Conservation (phyloP, 2,113 vertebrate genomes). For the Chamaetylas fuelleborni region DNA sequence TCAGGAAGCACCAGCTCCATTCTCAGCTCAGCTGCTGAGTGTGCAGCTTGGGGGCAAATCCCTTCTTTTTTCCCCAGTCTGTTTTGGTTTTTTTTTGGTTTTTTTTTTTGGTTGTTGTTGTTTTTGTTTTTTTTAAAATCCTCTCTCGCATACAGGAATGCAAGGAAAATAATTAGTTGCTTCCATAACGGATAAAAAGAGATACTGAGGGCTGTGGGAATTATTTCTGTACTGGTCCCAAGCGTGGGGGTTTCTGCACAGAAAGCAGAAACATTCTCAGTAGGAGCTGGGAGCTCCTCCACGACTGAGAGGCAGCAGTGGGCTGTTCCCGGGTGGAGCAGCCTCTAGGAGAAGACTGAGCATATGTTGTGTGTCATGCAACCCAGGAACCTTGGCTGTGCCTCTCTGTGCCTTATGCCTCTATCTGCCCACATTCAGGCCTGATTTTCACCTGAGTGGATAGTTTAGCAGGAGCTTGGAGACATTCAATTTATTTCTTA, state of each 20-base stretch:
- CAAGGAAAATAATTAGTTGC: neutral
- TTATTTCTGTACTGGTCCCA: neutral
- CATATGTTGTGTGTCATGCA: neutral
- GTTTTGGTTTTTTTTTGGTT: no score
- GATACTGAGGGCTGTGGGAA: neutral
- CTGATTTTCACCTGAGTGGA: neutral
- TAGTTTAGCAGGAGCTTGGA: neutral
- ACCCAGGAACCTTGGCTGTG: neutral
- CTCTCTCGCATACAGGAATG: neutral
- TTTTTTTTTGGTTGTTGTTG: no score
- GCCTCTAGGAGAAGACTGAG: conserved; percentile 6
- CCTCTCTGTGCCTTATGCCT: neutral
- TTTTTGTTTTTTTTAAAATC: neutral
- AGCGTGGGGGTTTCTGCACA: neutral
- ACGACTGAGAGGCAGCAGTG: neutral
- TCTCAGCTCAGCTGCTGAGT: neutral
- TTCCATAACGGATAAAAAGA: neutral
- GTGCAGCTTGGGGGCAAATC: neutral
- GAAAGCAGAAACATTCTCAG: neutral
- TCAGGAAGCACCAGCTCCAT: neutral
- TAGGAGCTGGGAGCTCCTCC: neutral
- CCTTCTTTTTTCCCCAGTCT: neutral
- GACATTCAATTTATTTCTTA: neutral
- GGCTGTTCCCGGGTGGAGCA: neutral
- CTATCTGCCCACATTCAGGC: neutral